phyloP scores from a whole-genome alignment of 2,888 invertebrate species.

The Lithosia quadra region DNA sequence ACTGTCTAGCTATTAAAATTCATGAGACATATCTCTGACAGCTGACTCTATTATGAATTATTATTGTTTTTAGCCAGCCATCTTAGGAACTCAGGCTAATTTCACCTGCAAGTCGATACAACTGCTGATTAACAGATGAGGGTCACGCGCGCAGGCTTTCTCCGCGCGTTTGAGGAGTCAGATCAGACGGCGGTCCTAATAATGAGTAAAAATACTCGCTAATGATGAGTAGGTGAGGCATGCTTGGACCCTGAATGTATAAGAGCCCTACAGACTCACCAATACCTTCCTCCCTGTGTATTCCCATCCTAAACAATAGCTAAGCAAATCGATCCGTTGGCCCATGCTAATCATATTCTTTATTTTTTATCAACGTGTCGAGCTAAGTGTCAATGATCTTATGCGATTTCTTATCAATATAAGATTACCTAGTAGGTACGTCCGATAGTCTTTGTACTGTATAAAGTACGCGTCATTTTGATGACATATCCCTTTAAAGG shows the following conservation, averaged over 20 bases:
- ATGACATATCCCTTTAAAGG: slow-evolving; percentile 1
- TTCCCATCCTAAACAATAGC: slow-evolving; percentile 21
- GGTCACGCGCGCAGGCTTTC: neutral
- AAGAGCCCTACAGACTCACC: neutral
- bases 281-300: slow-evolving; percentile 6
- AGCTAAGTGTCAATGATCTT: slow-evolving; percentile 55
- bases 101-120: too few species aligned
- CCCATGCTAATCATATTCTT: slow-evolving; percentile 44
- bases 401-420: slow-evolving; percentile 49
- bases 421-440: slow-evolving; percentile 23
- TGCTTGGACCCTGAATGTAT: too few species aligned
- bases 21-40: too few species aligned
- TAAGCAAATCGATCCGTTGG: slow-evolving; percentile 23
- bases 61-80: too few species aligned
- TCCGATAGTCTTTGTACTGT: slow-evolving; percentile 1
- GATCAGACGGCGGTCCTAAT: neutral
- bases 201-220: too few species aligned
- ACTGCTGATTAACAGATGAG: too few species aligned
- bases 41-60: too few species aligned
- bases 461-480: neutral
- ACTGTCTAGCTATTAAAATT: too few species aligned
- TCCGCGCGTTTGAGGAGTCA: too few species aligned
- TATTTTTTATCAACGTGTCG: slow-evolving; percentile 43
- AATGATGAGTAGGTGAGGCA: neutral
- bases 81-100: too few species aligned